phyloP scores from a whole-genome alignment of 2,797 vertebrate species.

The Meda fulgida region DNA sequence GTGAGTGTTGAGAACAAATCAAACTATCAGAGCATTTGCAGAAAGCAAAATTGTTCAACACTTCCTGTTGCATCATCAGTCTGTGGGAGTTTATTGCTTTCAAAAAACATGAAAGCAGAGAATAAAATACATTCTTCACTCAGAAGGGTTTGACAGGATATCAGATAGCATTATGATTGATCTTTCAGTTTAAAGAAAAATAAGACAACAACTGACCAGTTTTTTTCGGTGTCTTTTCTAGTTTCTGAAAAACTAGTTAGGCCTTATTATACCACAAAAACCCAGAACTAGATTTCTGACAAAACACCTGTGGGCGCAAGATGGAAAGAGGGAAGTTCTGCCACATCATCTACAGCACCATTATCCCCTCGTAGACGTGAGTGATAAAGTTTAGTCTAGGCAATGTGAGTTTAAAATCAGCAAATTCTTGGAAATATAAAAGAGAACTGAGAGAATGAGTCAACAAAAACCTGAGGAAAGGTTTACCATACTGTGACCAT shows the following conservation, averaged over 20 bases:
- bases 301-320: conserved; percentile 17
- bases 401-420: conserved; percentile 53
- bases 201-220: background rate
- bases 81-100: conserved; percentile 42
- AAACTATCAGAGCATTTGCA: conserved; percentile 11
- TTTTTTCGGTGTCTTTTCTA: background rate
- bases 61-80: conserved; percentile 46
- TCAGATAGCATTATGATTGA: conserved; percentile 5
- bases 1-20: conserved; percentile 3
- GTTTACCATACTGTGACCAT: conserved; percentile 62
- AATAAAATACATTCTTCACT: conserved; percentile 8
- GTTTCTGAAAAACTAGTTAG: background rate
- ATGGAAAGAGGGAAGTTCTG: conserved; percentile 27
- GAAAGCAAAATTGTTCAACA: conserved; percentile 2
- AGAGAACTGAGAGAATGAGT: conserved; percentile 65
- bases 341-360: conserved; percentile 23
- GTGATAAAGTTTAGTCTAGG: conserved; percentile 27
- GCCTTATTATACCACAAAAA: background rate
- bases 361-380: background rate
- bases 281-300: conserved; percentile 10
- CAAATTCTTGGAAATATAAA: conserved; percentile 59
- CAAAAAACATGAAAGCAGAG: conserved; percentile 21
- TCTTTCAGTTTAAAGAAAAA: background rate
- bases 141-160: conserved; percentile 5
- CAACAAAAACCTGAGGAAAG: conserved; percentile 65